Base-by-base conservation (phyloP, 2,888 invertebrate genomes). In the Dolomedes plantarius region DNA sequence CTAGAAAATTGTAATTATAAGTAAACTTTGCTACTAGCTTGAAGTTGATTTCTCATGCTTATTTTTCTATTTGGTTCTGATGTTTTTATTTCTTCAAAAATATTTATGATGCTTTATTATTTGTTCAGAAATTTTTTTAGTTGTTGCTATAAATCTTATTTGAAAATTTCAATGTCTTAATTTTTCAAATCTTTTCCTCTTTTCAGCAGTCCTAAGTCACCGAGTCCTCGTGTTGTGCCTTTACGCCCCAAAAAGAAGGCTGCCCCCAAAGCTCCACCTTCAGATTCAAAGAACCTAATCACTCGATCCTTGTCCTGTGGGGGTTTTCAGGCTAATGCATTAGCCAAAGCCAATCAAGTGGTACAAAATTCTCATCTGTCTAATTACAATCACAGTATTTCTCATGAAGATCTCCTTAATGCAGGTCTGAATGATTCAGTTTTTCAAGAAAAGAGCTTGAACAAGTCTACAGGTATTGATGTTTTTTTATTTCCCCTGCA, bases 211-310 rank as follows among this genome's bases (percentile, higher is more conserved):
- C 86, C 86, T 0, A 86, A 74, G 56, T 79, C 94, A 89, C 94
- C 95, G 46, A 96, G 96, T 29, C 91, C 96, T 95, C 23, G 87
- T 32, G n/a, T n/a, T n/a, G 76, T 41, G 6, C 74, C 74, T 3
- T 13, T 74, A 23, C 71, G 96, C 83, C 93, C 95, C 90, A 95
- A 95, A 91, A 94, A 95, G 89, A 96, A 96, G 90, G 95, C 95
- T 5, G 92, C 93, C 13, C 90, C 90, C 11, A 89, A 89, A 36
- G 90, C 90, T 31, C 90, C 90, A 0, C 41, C 76, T 2, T 19
- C 36, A 27, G 29, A 74, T 5, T 64, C 74, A 3, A 64, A 64
- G 29, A 41, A 36, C 13, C 78, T 16, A 19, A 78, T 86, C 16
- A 75, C 75, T 0, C 68, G 86, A 11, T 86, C 86, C 0, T 46